Base-by-base conservation (phyloP, 2,113 vertebrate species). In the Microcebus ravelobensis region DNA sequence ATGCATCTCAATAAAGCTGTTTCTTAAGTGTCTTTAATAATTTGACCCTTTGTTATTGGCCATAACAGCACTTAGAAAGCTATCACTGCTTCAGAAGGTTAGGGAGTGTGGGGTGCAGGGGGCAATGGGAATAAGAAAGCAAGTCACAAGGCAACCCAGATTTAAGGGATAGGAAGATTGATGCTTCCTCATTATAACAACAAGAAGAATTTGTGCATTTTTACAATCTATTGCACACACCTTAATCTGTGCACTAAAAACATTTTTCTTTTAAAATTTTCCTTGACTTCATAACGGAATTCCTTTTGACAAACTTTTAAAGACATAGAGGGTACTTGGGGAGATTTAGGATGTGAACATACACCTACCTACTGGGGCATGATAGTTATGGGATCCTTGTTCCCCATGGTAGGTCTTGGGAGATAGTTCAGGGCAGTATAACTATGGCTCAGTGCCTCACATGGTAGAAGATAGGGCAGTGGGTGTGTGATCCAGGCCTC, bases 391-490 rank as follows among this genome's bases (percentile, higher is more conserved):
- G 73, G 6, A 14, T 65, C 48, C 42, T 89, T 39, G 55, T 71
- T 34, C 5, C n/a, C 57, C 8, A 3, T 12, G 15, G 36, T 70
- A 18, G 68, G 50, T 84, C 34, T 48, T 74, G 7, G 31, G 27
- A 76, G n/a, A n/a, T 0, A 57, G 21, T 3, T 29, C 2, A 1
- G 27, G 42, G 5, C 10, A 67, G 55, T 13, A 3, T 1, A 63
- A 55, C 25, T 14, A 11, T 6, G 61, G 36, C 25, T 39, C 70
- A 36, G 2, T 29, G 20, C 11, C 36, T 73, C 59, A 0, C 2
- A 0, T 20, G 42, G 57, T 52, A 5, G 71, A 68, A 73, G 42
- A 73, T 42, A 55, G 50, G 34, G 15, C 73, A 55, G 84, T 34
- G 42, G 70, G 34, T 68, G 6, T 31, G 7, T 5, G 1, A 6